Evolutionary conservation across 2,113 vertebrate genomes (phyloP), one percentile per base, ranked within the genome.

Genomic region (Mirza zaza): DNA sequence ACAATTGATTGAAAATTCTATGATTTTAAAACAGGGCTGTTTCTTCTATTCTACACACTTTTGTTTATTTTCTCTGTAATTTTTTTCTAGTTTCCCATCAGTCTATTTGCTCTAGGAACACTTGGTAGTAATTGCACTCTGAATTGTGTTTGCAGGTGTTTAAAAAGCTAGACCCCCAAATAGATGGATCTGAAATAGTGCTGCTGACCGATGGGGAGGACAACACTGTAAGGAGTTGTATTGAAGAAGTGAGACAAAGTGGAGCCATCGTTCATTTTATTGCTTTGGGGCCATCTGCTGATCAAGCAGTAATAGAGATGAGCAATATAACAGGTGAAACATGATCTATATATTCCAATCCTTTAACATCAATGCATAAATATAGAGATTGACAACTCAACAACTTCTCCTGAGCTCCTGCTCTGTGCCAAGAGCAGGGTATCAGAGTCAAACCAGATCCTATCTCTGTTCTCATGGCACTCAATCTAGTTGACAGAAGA

Each of bases 131-230:
- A 73, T 42, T 80, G 80, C 81, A 12, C 3, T 9, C 39, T 86
- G 3, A 73, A 65, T 91, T 96, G 7, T 89, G 63, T 93, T 57
- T 93, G 14, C 50, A 98, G 98, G 87, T 91, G 15, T 80, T 98
- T 93, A 1, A 0, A 85, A 1, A 32, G 0, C 6, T 0, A 45
- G 0, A 9, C 23, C 0, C 5, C 1, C 63, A 84, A 79, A 32
- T 25, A 18, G 75, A 94, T 92, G 98, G 98, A 39, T 79, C 94
- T 95, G 98, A 98, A 91, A 97, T 98, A 71, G 25, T 98, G 63
- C 89, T 98, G 81, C 87, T 98, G 70, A 98, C 97, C 3, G 98
- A 98, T 59, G 98, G 98, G 6, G 98, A 98, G 42, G 98, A 98
- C 68, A 0, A 0, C 0, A 1, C 4, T 34, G 39, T 94, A 39